phyloP scores from a whole-genome alignment of 2,113 vertebrate genomes.

The Macrotis lagotis region DNA sequence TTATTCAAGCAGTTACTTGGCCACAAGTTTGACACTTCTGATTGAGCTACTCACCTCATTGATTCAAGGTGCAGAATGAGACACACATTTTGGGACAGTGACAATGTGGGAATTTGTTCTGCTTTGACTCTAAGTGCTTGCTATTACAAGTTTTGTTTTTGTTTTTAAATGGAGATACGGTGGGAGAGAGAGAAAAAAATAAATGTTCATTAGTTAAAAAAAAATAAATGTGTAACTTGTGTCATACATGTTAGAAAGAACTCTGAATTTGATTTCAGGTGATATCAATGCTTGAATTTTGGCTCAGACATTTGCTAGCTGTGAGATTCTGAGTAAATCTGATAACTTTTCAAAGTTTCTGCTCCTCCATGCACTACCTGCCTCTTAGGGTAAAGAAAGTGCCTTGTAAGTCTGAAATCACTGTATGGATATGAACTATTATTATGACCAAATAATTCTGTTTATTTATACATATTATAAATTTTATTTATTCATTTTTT shows the following conservation, averaged over 20 bases:
- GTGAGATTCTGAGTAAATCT: background rate
- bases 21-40: background rate
- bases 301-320: background rate
- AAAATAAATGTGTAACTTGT: background rate
- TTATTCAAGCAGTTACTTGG: background rate
- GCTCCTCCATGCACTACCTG: background rate
- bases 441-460: background rate
- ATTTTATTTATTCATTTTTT: no score
- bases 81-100: background rate
- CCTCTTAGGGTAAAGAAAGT: background rate
- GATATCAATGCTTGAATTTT: background rate
- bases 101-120: background rate
- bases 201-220: background rate
- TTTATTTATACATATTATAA: background rate
- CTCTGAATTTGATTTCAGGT: background rate
- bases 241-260: background rate
- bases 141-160: background rate
- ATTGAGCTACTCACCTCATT: background rate
- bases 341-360: background rate
- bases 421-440: background rate
- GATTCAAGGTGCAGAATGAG: background rate
- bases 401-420: background rate
- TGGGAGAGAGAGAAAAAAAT: background rate
- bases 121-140: background rate
- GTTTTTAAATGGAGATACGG: background rate